These are phyloP conservation scores for Protonibea diacanthus DNA, from an alignment of 2,797 vertebrate species.

Conservation along the genomic window DNA sequence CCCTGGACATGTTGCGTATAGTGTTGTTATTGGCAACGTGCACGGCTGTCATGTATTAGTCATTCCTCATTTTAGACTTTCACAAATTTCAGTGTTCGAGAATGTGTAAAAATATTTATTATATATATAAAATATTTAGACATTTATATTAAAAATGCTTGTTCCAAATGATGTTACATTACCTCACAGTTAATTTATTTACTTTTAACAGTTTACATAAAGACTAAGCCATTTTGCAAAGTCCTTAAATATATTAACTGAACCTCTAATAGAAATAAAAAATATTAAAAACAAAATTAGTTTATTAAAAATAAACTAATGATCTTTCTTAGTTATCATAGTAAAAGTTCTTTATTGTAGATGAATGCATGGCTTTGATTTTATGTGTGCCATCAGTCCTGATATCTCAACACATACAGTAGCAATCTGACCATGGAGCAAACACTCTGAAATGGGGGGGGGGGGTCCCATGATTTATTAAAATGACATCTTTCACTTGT, in stretches of 20 bases:
- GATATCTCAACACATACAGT: not conserved
- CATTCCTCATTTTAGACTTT: constrained; percentile 10
- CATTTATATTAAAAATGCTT: not conserved
- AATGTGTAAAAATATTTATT: not conserved
- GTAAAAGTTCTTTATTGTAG: not conserved
- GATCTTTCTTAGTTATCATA: not conserved
- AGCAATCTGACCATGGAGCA: constrained; percentile 41
- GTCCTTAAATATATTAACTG: not conserved
- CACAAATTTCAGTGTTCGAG: not conserved
- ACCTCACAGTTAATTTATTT: constrained; percentile 3
- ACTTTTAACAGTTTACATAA: not conserved
- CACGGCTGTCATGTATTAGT: not conserved
- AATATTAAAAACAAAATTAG: not conserved
- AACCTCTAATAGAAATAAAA: not conserved
- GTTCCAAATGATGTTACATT: not conserved
- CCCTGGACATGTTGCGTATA: not conserved
- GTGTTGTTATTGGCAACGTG: constrained; percentile 25
- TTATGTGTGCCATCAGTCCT: not conserved
- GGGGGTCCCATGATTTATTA: constrained; percentile 76
- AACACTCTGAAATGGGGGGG: constrained; percentile 15
- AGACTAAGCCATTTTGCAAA: not conserved
- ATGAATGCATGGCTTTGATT: not conserved
- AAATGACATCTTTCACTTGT: constrained; percentile 73
- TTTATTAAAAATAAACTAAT: not conserved
- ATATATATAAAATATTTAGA: too few relatives aligned